These are phyloP conservation scores for Erythrocercus mccallii DNA, from an alignment of 2,113 vertebrate species.

Conservation along the genomic window DNA sequence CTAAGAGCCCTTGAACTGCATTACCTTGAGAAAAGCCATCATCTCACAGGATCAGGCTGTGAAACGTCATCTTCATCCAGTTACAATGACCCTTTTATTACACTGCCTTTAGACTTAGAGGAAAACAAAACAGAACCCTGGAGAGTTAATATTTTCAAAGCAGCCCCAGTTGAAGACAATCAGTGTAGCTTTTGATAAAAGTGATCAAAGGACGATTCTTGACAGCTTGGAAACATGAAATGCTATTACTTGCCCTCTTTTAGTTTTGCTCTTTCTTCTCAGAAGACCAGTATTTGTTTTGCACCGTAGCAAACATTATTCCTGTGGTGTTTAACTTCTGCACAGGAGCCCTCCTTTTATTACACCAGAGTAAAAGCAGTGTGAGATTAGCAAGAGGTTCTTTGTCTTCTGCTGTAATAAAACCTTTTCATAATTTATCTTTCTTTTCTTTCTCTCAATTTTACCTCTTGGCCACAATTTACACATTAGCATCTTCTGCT, in stretches of 20 bases:
- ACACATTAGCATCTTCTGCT: neutral
- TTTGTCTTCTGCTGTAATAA: slow-evolving; percentile 18
- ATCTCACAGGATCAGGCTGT: neutral
- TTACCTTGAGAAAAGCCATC: slow-evolving; percentile 7
- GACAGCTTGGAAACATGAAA: slow-evolving; percentile 47
- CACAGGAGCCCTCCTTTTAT: neutral
- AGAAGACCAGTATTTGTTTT: slow-evolving; percentile 53
- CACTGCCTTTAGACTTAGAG: neutral
- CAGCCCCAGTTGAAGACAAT: slow-evolving; percentile 23
- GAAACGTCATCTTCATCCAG: neutral
- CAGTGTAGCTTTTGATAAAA: slow-evolving; percentile 50
- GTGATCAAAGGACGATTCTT: slow-evolving; percentile 50
- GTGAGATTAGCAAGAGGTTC: neutral
- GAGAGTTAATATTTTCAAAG: slow-evolving; percentile 50
- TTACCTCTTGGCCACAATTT: slow-evolving; percentile 32
- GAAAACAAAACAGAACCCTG: slow-evolving; percentile 8
- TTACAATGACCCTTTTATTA: slow-evolving; percentile 11
- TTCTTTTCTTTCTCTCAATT: neutral
- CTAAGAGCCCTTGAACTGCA: neutral
- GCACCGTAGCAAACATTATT: neutral
- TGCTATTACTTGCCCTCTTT: slow-evolving; percentile 50
- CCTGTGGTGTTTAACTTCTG: slow-evolving; percentile 16
- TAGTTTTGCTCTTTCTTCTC: slow-evolving; percentile 44
- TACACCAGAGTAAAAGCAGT: neutral
- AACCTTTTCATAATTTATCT: slow-evolving; percentile 4